Evolutionary conservation across 2,888 invertebrate species (phyloP).

Genomic region (Timandra comae): DNA sequence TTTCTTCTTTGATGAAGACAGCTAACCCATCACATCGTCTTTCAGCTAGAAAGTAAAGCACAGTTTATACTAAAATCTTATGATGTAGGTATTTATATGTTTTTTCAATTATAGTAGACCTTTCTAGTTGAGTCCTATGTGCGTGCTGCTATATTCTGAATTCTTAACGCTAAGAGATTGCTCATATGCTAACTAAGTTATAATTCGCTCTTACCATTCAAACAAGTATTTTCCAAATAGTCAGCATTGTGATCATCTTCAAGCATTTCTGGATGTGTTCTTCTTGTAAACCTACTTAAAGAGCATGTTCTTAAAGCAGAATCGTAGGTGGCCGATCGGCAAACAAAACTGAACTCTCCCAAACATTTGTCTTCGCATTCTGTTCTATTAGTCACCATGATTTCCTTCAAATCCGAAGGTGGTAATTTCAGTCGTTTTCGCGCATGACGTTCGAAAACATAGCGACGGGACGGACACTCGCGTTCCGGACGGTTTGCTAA

Average conservation of each 20-base stretch:
- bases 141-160: too few relatives aligned
- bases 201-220: conserved; percentile 80
- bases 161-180: too few relatives aligned
- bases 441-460: conserved; percentile 92
- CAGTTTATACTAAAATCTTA: not conserved
- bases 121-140: too few relatives aligned
- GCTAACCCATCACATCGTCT: conserved; percentile 90
- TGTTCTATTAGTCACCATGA: conserved; percentile 88
- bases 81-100: too few relatives aligned
- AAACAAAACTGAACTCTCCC: conserved; percentile 92
- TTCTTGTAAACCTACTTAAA: conserved; percentile 86
- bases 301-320: conserved; percentile 86
- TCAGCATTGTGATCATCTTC: conserved; percentile 92
- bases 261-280: conserved; percentile 89
- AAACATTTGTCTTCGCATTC: conserved; percentile 94
- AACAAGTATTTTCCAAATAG: conserved; percentile 93
- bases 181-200: not conserved
- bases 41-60: conserved; percentile 77
- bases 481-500: conserved; percentile 87
- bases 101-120: too few relatives aligned
- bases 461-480: conserved; percentile 91
- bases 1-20: conserved; percentile 93
- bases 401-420: conserved; percentile 88
- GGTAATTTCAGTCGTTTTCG: conserved; percentile 89
- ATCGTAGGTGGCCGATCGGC: conserved; percentile 91